Conservation (phyloP, 2,113 vertebrate species). For the Nesoenas mayeri region DNA sequence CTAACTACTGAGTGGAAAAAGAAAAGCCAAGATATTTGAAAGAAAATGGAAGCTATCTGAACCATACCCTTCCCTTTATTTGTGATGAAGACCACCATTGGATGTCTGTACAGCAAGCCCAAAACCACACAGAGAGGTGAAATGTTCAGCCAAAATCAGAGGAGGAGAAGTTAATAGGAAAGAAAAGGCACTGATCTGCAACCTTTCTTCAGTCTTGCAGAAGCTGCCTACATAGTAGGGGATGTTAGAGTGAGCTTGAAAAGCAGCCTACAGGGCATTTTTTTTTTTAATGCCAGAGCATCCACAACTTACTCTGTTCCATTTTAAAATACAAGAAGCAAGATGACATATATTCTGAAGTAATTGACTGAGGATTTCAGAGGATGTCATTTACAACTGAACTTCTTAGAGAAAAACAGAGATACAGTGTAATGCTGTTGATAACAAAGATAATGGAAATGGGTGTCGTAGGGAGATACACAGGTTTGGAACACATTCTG, state of each 20-base stretch:
- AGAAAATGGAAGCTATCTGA: neutral
- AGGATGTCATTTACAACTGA: neutral
- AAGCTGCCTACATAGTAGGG: neutral
- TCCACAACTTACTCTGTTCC: neutral
- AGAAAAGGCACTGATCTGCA: neutral
- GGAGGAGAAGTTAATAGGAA: neutral
- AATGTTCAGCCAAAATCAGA: neutral
- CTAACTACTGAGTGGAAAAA: neutral
- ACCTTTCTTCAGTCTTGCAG: neutral
- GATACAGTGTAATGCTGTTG: neutral
- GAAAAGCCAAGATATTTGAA: neutral
- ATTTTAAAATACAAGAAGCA: neutral
- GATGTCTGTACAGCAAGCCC: neutral
- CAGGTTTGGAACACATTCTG: neutral
- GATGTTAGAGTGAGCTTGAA: neutral
- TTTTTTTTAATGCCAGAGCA: neutral
- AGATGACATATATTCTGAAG: neutral
- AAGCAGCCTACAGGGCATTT: neutral
- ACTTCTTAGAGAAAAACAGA: neutral
- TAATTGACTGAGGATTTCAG: neutral
- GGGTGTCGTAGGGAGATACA: neutral
- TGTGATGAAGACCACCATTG: neutral
- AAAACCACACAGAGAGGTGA: neutral
- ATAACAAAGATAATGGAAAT: neutral
- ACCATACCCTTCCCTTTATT: neutral